Base-by-base conservation (phyloP, 1,140 invertebrate species). In the Nymphalis io region DNA sequence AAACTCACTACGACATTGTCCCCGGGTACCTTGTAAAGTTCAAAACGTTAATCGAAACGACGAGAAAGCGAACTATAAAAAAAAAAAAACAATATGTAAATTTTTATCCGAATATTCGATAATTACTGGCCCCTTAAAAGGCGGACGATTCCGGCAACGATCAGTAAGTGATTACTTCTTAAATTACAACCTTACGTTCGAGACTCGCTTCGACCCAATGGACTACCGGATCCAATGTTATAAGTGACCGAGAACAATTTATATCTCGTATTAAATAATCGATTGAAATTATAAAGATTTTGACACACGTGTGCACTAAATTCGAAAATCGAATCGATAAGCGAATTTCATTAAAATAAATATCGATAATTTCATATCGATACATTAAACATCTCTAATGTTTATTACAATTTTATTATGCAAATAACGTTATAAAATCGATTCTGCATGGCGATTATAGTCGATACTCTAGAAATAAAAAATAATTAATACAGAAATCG, bases 131-230 rank as follows among this genome's bases (percentile, higher is more conserved):
- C 81, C 83, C 81, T 81, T 85, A 83, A 79, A 83, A 80, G 80
- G 78, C 82, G 79, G 80, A 71, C 76, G 80, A 80, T 75, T 80
- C 79, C 72, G 75, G 75, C 76, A 73, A 76, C 79, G 76, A 73
- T 80, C 74, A 74, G 76, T 79, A 78, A 80, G 78, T 84, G 82
- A 88, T 88, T 88, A 78, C 80, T 84, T 89, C 81, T 86, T 83
- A 86, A 89, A 85, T 89, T 85, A 73, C 73, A 78, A 62, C 69
- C 67, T 78, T 73, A 69, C 72, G 70, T 66, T 62, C 68, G 51
- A 63, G 48, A 68, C 58, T 67, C 64, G 68, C 68, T 67, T 53
- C 61, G 63, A 65, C 74, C 60, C 58, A 68, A 18, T 55, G 62
- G 51, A 75, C 75, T 80, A 80, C 79, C 72, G 76, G 72, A 72